Base-by-base conservation (phyloP, 2,888 invertebrate genomes). In the Oxystoma pomonae region DNA sequence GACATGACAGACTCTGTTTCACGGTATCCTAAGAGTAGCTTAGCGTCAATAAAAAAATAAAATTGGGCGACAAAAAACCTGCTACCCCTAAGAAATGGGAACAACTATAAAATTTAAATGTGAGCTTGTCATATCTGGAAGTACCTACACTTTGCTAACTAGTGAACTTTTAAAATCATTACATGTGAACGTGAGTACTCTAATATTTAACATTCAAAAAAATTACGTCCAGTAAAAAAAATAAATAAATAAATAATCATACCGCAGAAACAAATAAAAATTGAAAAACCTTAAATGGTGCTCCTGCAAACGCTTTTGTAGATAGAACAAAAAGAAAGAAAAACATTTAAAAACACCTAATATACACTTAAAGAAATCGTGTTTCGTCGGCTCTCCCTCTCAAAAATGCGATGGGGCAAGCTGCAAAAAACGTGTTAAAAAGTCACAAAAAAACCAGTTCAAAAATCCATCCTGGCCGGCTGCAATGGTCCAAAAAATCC, bases 141-240 rank as follows among this genome's bases (percentile, higher is more conserved):
- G n/a, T n/a, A n/a, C n/a, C n/a, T n/a, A n/a, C n/a, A n/a, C n/a
- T n/a, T n/a, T n/a, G n/a, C n/a, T n/a, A 79, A 79, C 79, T 35
- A 35, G 35, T 35, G 35, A 35, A 3, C 35, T 35, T n/a, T n/a
- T 35, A 35, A 80, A 86, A 86, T 86, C 86, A 86, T 85, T 86
- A 87, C 86, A 86, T 86, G 86, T 87, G 86, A 86, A 85, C 84
- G 86, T 87, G 86, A 86, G 86, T 86, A 86, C 84, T 80, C 79
- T 80, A 76, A 75, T n/a, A n/a, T n/a, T 78, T 76, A 79, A 59
- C 61, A 66, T 62, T 58, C 62, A 64, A n/a, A 62, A 61, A 65
- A 12, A 12, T 17, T 12, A 16, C 17, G 52, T 18, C 17, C 73
- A 75, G 75, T 75, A 77, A 76, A 67, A 74, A 72, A 73, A 71